Percentiles rank a stretch among this genome's conserved stretches.
Evolutionary conservation across 2,797 vertebrate genomes (phyloP).

Genomic region (Melanotaenia parkinsoni): DNA sequence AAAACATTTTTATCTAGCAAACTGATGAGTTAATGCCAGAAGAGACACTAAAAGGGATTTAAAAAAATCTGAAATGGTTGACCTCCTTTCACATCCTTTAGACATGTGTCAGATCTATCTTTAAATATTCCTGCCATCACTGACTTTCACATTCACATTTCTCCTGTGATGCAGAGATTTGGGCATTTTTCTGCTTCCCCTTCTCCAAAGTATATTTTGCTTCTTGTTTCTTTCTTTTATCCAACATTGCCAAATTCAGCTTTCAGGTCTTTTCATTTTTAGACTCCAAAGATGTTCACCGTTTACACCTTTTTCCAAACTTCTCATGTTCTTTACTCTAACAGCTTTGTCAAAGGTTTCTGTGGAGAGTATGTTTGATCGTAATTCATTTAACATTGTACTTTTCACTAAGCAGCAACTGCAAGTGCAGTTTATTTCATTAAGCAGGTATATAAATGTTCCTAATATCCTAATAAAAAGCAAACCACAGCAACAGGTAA

Average conservation of each 20-base stretch:
- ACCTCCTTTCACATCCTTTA: neutral
- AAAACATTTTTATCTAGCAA: neutral
- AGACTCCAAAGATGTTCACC: too few relatives aligned
- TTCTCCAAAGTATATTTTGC: neutral
- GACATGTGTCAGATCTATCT: neutral
- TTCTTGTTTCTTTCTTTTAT: neutral
- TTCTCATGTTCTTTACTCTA: neutral
- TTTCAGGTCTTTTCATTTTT: neutral
- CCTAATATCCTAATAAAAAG: neutral
- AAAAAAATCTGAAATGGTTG: neutral
- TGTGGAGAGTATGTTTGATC: neutral
- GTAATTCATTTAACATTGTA: neutral
- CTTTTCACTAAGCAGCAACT: neutral
- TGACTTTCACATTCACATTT: neutral
- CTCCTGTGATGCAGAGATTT: neutral
- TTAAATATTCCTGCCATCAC: neutral
- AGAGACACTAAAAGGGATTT: neutral
- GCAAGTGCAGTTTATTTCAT: neutral
- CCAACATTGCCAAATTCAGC: too few relatives aligned
- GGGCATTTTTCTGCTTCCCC: neutral
- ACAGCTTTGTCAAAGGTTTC: neutral
- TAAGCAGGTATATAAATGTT: neutral
- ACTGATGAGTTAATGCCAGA: neutral
- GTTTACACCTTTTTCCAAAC: too few relatives aligned
- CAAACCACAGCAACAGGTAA: neutral